Base-by-base conservation (phyloP, 1,140 invertebrate genomes). In the Drosophila simulans region DNA sequence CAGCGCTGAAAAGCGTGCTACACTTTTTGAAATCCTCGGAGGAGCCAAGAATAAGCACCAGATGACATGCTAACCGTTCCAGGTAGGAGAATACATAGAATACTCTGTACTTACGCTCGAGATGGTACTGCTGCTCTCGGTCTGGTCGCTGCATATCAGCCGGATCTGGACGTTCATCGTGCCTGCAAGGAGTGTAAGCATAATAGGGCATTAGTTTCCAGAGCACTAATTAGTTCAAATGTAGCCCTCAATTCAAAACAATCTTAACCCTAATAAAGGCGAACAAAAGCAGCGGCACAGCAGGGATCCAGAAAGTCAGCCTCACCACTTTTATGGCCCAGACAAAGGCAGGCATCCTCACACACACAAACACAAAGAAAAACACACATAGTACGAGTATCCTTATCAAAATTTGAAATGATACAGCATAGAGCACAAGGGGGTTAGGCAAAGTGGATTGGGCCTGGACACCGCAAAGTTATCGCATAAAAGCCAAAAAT, bases 401-500 rank as follows among this genome's bases (percentile, higher is more conserved):
- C 83, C 83, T 88, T 86, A 88, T 86, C 83, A 79, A 70, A 83
- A 80, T 84, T 85, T 65, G 48, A 69, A 70, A 88, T 70, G 78
- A 78, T 81, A 64, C 64, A 64, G 59, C 77, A 78, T 81, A 64
- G 64, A 64, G 59, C 77, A 56, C 53, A 55, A 42, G 45, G 34
- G 54, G 63, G 25, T 25, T 22, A 34, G 35, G 45, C 57, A n/a
- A 45, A 78, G 35, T 52, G 59, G 51, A 59, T 64, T 55, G 54
- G 51, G 69, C 52, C 56, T 57, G 71, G 68, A 17, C 73, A 71
- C 77, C 69, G 55, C 65, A 88, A 89, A 89, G 84, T 89, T 89
- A 89, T 89, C 85, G 79, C 77, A 89, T 89, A 83, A 89, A 89
- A 89, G 84, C 84, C 80, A 84, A 89, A 89, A 89, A 89, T 89